Evolutionary conservation across 2,888 invertebrate species (phyloP), one percentile per base, ranked within the genome.

Genomic region (Rotaria sp.): DNA sequence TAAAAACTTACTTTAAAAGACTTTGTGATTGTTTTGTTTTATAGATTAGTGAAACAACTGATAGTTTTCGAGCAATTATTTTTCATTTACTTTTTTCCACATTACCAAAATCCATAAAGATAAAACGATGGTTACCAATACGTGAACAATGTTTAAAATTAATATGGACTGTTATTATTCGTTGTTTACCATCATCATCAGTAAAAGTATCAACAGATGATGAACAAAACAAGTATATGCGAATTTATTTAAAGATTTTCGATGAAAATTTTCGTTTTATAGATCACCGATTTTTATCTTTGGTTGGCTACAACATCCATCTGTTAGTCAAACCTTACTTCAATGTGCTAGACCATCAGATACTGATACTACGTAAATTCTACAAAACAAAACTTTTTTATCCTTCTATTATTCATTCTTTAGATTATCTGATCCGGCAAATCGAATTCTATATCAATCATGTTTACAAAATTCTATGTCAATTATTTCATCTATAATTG

Each of bases 401-500:
- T 10, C n/a, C 1, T 13, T 11, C 11, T 10, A 57, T 52, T n/a
- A 10, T n/a, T 57, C 1, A 1, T 74, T 21, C 7, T 75, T 15
- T 75, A 75, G 75, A 26, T 67, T 67, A 18, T 75, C 75, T 13
- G 75, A 75, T 75, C 75, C 38, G 35, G 11, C n/a, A 38, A 75
- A 75, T 41, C 75, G 75, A 75, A 30, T 15, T n/a, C 2, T 41
- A 10, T 41, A 38, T 75, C 75, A 75, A 45, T 75, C 75, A 24
- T 75, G 75, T 75, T 75, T 75, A 45, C 45, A 75, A 41, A 75
- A 45, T 75, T 24, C 75, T 38, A 75, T 75, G 45, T 21, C 75
- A 26, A 75, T 75, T 75, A 45, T 75, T 24, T 75, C 75, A 2
- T 75, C 75, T n/a, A 18, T 75, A 24, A 75, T 75, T 45, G 45